These are phyloP conservation scores for Lophura nycthemera DNA, from an alignment of 2,113 vertebrate genomes.

Conservation along the genomic window DNA sequence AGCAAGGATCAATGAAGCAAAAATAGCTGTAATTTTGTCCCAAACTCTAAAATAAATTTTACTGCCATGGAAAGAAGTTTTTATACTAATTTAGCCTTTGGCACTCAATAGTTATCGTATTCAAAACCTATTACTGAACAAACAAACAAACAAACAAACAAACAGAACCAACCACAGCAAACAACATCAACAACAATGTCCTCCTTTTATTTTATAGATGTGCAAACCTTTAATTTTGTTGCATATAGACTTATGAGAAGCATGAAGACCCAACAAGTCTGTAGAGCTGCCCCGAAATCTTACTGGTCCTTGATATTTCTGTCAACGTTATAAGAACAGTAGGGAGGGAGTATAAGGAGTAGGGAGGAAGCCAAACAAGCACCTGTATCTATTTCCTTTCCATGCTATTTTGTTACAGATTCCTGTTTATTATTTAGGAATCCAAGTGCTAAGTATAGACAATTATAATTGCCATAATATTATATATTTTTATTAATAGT, in stretches of 20 bases:
- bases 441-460: background rate
- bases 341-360: too few relatives aligned
- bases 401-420: background rate
- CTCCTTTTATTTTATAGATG: background rate
- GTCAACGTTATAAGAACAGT: background rate
- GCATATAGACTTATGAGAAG: background rate
- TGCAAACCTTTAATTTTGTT: background rate
- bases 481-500: too few relatives aligned
- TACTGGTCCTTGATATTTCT: accelerated
- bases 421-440: background rate
- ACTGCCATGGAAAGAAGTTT: background rate
- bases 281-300: background rate
- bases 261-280: background rate
- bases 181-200: background rate
- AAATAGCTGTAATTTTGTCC: background rate
- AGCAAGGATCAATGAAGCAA: background rate
- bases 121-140: background rate
- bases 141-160: too few relatives aligned
- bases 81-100: background rate
- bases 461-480: too few relatives aligned
- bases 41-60: background rate
- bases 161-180: too few relatives aligned
- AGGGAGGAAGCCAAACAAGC: too few relatives aligned
- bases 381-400: background rate
- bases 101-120: background rate